Conservation (phyloP, 2,888 invertebrate genomes). For the Synanthedon myopaeformis region DNA sequence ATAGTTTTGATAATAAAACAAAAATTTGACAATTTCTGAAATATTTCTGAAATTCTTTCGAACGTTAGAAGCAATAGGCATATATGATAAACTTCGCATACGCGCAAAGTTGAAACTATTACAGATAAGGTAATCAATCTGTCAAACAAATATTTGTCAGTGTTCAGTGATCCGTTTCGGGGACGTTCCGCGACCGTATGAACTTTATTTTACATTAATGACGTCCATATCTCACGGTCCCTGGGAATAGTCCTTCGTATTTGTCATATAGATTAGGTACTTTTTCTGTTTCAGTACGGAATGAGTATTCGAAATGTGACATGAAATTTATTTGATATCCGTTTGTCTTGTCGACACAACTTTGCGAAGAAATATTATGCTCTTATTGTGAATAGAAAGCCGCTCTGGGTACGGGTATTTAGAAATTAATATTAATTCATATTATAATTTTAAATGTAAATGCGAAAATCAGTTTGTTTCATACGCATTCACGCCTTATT, state of each 20-base stretch:
- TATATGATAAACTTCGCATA: too few species aligned
- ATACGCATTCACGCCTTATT: too few species aligned
- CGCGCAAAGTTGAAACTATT: neutral
- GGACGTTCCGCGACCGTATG: slow-evolving; percentile 13
- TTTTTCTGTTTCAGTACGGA: slow-evolving; percentile 29
- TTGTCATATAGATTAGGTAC: slow-evolving; percentile 56
- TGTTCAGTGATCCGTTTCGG: slow-evolving; percentile 32
- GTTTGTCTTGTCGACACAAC: neutral
- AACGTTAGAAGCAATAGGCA: too few species aligned
- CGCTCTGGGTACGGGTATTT: too few species aligned
- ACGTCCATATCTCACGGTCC: slow-evolving; percentile 42
- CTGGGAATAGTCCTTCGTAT: slow-evolving; percentile 45
- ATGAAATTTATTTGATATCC: slow-evolving; percentile 25
- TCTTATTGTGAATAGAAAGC: too few species aligned
- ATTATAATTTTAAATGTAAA: too few species aligned
- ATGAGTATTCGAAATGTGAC: slow-evolving; percentile 16
- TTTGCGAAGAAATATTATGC: too few species aligned
- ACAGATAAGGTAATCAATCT: neutral
- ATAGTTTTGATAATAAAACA: too few species aligned
- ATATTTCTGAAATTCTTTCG: too few species aligned
- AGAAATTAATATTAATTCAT: too few species aligned
- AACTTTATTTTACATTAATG: slow-evolving; percentile 56
- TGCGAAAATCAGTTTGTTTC: too few species aligned
- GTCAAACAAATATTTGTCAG: slow-evolving; percentile 17
- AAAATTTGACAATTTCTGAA: too few species aligned